phyloP scores from a whole-genome alignment of 2,797 vertebrate genomes.

The Sebastolobus alascanus region DNA sequence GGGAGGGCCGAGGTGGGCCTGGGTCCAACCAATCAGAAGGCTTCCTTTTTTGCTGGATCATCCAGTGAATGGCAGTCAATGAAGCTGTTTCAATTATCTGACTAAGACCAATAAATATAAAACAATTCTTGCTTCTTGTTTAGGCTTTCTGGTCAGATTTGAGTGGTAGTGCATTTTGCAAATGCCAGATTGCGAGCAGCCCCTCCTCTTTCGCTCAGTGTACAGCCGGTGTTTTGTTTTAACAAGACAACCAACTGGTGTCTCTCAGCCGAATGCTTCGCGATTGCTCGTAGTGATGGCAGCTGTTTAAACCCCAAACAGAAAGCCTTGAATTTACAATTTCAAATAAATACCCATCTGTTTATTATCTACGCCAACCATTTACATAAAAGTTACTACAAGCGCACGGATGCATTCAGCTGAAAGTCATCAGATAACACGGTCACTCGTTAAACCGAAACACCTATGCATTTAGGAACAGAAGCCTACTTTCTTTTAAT shows the following conservation, averaged over 20 bases:
- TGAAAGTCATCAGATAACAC: not conserved
- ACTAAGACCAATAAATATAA: no score
- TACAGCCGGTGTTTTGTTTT: not conserved
- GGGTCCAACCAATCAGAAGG: not conserved
- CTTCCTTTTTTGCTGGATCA: not conserved
- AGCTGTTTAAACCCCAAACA: no score
- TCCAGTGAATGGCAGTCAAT: not conserved
- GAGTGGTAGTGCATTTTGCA: no score
- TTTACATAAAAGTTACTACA: not conserved
- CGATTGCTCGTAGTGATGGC: no score
- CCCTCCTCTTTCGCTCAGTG: not conserved
- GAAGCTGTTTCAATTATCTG: not conserved
- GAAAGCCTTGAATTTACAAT: not conserved
- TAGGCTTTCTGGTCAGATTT: no score
- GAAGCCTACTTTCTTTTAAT: no score
- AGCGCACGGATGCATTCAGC: not conserved
- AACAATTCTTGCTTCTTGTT: no score
- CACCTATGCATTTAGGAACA: no score
- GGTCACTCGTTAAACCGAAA: no score
- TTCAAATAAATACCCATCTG: not conserved
- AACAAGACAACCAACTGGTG: not conserved
- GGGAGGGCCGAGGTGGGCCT: not conserved
- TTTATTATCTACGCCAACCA: not conserved
- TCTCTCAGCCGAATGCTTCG: no score
- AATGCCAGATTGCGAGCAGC: not conserved